Percentiles rank a stretch among this genome's conserved stretches.
Conservation (phyloP, 2,888 invertebrate genomes). For the Apotomis turbidana region DNA sequence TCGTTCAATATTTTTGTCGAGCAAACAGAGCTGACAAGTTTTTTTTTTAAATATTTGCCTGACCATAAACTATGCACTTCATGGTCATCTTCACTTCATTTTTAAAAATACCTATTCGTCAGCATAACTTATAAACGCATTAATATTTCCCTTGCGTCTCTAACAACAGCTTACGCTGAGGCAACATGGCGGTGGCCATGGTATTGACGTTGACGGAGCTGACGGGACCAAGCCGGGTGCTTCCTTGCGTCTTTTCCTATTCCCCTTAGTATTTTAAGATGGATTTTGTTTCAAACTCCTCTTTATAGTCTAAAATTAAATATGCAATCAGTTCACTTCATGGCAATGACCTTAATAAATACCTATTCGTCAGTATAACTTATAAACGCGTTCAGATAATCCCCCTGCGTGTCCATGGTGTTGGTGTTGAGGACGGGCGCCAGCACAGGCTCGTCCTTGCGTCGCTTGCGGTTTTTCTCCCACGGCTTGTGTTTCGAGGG, state of each 20-base stretch:
- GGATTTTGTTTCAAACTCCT: conserved; percentile 47
- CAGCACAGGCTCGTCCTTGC: conserved; percentile 50
- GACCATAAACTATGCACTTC: no score
- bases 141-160: conserved; percentile 66
- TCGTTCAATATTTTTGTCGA: no score
- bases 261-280: conserved; percentile 79
- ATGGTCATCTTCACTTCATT: no score
- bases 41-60: no score
- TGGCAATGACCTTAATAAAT: no score
- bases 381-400: conserved; percentile 72
- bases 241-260: conserved; percentile 59
- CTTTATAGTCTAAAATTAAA: no score
- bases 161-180: conserved; percentile 56
- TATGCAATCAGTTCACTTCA: background rate
- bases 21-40: no score
- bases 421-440: conserved; percentile 43
- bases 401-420: conserved; percentile 57
- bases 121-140: conserved; percentile 70
- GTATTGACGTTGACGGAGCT: conserved; percentile 39
- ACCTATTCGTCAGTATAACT: conserved; percentile 63
- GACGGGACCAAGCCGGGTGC: conserved; percentile 50
- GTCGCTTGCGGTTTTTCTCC: conserved; percentile 72
- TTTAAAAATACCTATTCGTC: conserved; percentile 46
- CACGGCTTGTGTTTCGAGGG: conserved; percentile 54
- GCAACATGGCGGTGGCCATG: conserved; percentile 27